Conservation (phyloP, 2,888 invertebrate species). For the Parnassius glacialis region DNA sequence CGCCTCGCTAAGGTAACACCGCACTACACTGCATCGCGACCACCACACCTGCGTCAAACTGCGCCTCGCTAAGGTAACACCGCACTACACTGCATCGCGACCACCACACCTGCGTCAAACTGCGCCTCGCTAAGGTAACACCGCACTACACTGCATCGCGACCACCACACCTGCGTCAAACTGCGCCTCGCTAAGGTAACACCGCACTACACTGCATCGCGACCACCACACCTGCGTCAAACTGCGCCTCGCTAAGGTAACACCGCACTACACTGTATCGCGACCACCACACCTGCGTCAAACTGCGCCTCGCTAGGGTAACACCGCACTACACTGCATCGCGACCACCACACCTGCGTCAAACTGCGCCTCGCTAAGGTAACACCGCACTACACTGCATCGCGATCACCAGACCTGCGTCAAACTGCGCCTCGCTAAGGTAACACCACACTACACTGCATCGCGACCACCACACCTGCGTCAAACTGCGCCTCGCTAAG, state of each 20-base stretch:
- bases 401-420: background rate
- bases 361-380: conserved; percentile 94
- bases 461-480: too few relatives aligned
- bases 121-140: too few relatives aligned
- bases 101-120: conserved; percentile 85
- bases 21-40: too few relatives aligned
- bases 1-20: too few relatives aligned
- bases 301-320: too few relatives aligned
- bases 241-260: too few relatives aligned
- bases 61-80: conserved; percentile 87
- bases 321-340: conserved; percentile 60
- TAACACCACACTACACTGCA: background rate
- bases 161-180: conserved; percentile 89
- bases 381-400: conserved; percentile 10
- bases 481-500: conserved; percentile 29
- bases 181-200: conserved; percentile 87
- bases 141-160: too few relatives aligned
- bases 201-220: too few relatives aligned
- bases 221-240: too few relatives aligned
- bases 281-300: too few relatives aligned
- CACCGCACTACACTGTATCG: too few relatives aligned
- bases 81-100: conserved; percentile 71
- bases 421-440: background rate
- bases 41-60: too few relatives aligned
- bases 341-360: conserved; percentile 91